A percentile compares a stretch with the other conserved stretches of the same genome.
Evolutionary conservation across 2,888 invertebrate genomes (phyloP).

Genomic region (Trichopria drosophilae): DNA sequence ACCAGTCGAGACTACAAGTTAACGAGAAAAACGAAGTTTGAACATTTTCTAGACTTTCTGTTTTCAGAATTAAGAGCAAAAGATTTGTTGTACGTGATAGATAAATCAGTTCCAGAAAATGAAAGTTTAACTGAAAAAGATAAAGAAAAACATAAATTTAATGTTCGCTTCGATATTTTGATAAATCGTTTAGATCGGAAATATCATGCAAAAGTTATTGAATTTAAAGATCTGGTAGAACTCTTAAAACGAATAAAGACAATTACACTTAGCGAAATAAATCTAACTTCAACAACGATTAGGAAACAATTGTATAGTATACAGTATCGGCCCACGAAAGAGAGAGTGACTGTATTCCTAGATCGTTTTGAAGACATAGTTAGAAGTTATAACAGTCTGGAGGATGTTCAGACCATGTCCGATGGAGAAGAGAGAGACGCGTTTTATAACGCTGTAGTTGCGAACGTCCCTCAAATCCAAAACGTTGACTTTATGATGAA

Average conservation of each 20-base stretch:
- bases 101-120: constrained; percentile 4
- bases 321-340: no score
- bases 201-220: constrained; percentile 1
- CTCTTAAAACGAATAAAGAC: background rate
- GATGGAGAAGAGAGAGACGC: no score
- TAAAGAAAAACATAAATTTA: constrained; percentile 8
- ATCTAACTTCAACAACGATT: constrained; percentile 13
- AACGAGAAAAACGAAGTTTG: constrained; percentile 25
- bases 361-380: constrained; percentile 31
- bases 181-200: constrained; percentile 16
- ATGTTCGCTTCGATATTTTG: no score
- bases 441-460: no score
- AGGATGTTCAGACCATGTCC: no score
- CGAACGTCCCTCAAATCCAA: no score
- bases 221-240: constrained; percentile 18
- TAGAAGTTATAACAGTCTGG: constrained; percentile 18
- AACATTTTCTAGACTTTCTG: constrained; percentile 30
- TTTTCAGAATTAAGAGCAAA: constrained; percentile 28
- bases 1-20: constrained; percentile 33
- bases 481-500: no score
- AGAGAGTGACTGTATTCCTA: no score
- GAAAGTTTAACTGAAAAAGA: constrained; percentile 4
- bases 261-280: constrained; percentile 25
- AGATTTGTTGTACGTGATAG: constrained; percentile 30
- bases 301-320: no score